Evolutionary conservation across 2,888 invertebrate genomes (phyloP).

Genomic region (Encarsia formosa): DNA sequence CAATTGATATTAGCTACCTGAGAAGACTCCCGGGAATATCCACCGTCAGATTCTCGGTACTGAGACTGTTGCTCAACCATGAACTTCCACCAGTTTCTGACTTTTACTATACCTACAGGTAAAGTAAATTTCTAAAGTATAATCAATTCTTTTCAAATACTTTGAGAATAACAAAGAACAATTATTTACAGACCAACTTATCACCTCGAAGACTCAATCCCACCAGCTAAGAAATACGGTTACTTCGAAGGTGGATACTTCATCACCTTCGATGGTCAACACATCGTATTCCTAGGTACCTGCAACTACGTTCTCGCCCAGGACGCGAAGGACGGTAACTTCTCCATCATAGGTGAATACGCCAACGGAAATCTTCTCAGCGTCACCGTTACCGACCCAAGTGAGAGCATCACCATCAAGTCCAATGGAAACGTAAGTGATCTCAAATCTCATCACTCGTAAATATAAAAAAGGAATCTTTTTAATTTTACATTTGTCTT

Average conservation of each 20-base stretch:
- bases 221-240: conserved; percentile 60
- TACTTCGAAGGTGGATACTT: conserved; percentile 78
- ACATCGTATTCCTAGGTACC: conserved; percentile 73
- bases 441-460: conserved; percentile 54
- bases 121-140: conserved; percentile 27
- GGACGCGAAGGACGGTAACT: conserved; percentile 82
- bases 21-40: conserved; percentile 57
- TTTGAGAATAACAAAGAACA: not conserved
- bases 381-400: conserved; percentile 67
- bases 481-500: conserved; percentile 26
- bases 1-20: conserved; percentile 47
- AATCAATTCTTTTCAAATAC: not conserved
- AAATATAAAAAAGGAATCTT: conserved; percentile 34
- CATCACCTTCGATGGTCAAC: conserved; percentile 83
- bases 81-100: conserved; percentile 58
- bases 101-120: conserved; percentile 58
- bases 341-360: conserved; percentile 73
- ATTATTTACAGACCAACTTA: conserved; percentile 44
- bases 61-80: conserved; percentile 60
- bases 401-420: conserved; percentile 57
- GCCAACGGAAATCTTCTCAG: conserved; percentile 65
- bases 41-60: conserved; percentile 58
- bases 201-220: conserved; percentile 58
- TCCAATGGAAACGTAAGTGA: conserved; percentile 58
- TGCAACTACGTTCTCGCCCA: conserved; percentile 82